Percentiles rank a stretch among this genome's conserved stretches.
Evolutionary conservation across 2,113 vertebrate genomes (phyloP).

Genomic region (Bubo bubo): DNA sequence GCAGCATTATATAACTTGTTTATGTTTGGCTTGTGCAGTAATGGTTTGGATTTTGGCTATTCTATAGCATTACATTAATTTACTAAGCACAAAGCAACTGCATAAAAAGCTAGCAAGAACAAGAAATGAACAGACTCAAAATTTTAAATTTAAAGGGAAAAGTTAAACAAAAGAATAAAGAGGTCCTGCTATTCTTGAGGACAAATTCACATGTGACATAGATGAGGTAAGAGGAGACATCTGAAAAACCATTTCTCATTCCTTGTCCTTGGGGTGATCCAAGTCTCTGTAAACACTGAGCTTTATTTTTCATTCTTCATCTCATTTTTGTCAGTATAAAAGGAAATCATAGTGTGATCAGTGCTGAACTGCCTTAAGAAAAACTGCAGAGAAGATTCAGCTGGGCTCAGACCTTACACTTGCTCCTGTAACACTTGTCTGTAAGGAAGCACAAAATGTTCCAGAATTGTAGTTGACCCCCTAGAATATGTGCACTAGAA

Average conservation of each 20-base stretch:
- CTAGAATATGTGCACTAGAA: background rate
- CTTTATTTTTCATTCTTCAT: conserved; percentile 16
- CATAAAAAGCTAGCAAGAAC: background rate
- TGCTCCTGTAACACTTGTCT: background rate
- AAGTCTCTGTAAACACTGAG: background rate
- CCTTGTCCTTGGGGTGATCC: background rate
- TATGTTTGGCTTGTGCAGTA: conserved; percentile 6
- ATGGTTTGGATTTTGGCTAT: background rate
- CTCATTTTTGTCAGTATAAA: background rate
- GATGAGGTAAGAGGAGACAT: background rate
- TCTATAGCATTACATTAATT: background rate
- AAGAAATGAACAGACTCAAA: background rate
- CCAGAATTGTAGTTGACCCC: background rate
- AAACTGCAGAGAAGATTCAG: background rate
- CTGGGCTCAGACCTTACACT: background rate
- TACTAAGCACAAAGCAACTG: background rate
- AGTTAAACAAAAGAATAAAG: background rate
- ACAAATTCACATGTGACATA: background rate
- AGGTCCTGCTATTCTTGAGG: background rate
- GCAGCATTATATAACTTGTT: conserved; percentile 63
- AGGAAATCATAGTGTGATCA: background rate
- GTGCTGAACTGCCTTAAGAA: background rate
- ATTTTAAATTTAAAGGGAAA: background rate
- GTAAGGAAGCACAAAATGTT: background rate
- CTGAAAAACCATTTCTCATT: background rate